Percentiles rank a stretch among this genome's conserved stretches.
Conservation (phyloP, 2,797 vertebrate species). For the Enteromius afrohamiltoni region DNA sequence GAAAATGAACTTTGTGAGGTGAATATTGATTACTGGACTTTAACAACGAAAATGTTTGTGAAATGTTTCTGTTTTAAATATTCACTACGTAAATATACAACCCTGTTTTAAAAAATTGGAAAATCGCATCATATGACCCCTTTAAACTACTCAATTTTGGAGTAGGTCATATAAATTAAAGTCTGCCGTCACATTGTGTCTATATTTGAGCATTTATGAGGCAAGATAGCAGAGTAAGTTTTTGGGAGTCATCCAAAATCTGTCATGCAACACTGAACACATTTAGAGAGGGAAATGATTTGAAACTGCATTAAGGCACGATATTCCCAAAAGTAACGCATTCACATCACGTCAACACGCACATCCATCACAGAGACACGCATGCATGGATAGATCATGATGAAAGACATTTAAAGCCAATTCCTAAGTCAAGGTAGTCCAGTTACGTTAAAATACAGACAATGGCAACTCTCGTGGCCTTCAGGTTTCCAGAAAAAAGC, state of each 20-base stretch:
- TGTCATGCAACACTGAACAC: conserved; percentile 70
- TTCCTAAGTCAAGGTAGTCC: conserved; percentile 51
- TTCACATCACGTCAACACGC: conserved; percentile 58
- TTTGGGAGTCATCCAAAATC: conserved; percentile 56
- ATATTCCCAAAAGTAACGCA: conserved; percentile 65
- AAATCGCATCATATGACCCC: too few species aligned
- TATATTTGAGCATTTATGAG: background rate
- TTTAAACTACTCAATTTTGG: too few species aligned
- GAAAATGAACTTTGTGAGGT: too few species aligned
- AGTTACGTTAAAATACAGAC: conserved; percentile 34
- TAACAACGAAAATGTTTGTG: too few species aligned
- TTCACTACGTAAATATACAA: too few species aligned
- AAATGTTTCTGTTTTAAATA: too few species aligned
- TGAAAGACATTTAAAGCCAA: conserved; percentile 59
- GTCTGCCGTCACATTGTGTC: background rate
- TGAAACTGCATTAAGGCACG: conserved; percentile 68
- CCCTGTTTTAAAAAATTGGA: too few species aligned
- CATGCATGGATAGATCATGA: conserved; percentile 45
- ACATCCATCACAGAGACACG: conserved; percentile 38
- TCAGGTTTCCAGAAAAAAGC: background rate
- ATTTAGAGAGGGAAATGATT: conserved; percentile 64
- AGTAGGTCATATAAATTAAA: background rate
- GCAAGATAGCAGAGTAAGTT: conserved; percentile 2
- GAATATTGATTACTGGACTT: too few species aligned
- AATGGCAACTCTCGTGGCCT: conserved; percentile 5